Evolutionary conservation across 35 echinoderm and acorn worm genomes (phyloP), one percentile per base, ranked within the genome.

Genomic region (Anneissia japonica): DNA sequence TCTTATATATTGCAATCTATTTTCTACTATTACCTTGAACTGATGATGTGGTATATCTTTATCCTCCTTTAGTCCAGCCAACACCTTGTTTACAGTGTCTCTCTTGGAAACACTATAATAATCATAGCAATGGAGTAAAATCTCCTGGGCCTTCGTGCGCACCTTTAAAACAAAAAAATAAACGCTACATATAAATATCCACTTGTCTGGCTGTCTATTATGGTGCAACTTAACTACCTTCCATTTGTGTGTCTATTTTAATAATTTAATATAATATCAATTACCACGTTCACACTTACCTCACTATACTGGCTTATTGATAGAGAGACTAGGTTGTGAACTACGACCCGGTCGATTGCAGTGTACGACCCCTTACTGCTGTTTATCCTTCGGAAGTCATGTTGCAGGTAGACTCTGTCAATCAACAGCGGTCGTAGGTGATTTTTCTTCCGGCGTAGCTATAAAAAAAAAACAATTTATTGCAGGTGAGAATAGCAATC

Each of bases 241-340:
- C n/a, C n/a, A n/a, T n/a, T n/a, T n/a, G n/a, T n/a, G n/a, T n/a
- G n/a, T n/a, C n/a, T n/a, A n/a, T n/a, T n/a, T n/a, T n/a, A n/a
- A n/a, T n/a, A n/a, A n/a, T n/a, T n/a, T n/a, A n/a, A n/a, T n/a
- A n/a, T n/a, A n/a, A n/a, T n/a, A n/a, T n/a, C n/a, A n/a, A n/a
- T n/a, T n/a, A n/a, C n/a, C n/a, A n/a, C n/a, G n/a, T 34, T 78
- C 3, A 29, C 31, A 35, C 88, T 77, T 88, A 97, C 95, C 95
- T 87, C 88, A 84, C 95, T 97, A 37, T 97, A 97, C 76, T 88
- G 93, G 77, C 95, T 97, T 9, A 85, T 93, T n/a, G 95, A 90
- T 40, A 97, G 76, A 31, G 40, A 86, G 21, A 93, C 82, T 19
- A 97, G 75, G 37, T 97, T 91, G 0, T 82, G 75, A 4, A 89